These are phyloP conservation scores for Nothura maculosa DNA, from an alignment of 2,797 vertebrate genomes.

Conservation along the genomic window DNA sequence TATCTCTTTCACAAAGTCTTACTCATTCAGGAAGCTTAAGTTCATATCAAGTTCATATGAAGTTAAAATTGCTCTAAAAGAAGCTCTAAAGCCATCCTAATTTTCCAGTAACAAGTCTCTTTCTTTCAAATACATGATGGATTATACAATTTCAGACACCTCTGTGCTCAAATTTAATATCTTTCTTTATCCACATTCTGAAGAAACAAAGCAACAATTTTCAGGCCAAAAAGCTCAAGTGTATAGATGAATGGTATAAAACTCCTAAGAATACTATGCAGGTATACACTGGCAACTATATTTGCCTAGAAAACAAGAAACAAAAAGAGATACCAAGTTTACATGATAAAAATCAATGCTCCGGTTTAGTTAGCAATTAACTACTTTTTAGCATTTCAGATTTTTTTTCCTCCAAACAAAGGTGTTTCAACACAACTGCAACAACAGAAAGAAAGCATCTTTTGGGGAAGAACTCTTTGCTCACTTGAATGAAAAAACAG, in stretches of 20 bases:
- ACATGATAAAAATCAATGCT: neutral
- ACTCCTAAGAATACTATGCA: fast-evolving
- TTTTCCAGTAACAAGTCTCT: neutral
- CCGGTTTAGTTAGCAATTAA: neutral
- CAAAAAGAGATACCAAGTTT: neutral
- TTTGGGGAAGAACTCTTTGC: neutral
- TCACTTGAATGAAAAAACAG: neutral
- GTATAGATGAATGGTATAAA: neutral
- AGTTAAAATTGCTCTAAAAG: neutral
- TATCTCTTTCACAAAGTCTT: neutral
- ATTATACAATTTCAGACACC: neutral
- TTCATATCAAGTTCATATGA: neutral
- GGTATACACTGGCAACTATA: neutral
- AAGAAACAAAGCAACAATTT: neutral
- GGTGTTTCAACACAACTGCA: neutral
- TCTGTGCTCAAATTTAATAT: neutral
- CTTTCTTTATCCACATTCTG: neutral
- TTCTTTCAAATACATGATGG: neutral
- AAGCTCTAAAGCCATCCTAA: neutral
- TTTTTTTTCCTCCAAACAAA: neutral
- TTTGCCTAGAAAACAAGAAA: neutral
- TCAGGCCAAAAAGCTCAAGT: neutral
- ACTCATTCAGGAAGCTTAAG: neutral
- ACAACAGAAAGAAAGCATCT: neutral
- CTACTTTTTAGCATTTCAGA: neutral